Conservation (phyloP, 2,113 vertebrate genomes). For the Carassius auratus region DNA sequence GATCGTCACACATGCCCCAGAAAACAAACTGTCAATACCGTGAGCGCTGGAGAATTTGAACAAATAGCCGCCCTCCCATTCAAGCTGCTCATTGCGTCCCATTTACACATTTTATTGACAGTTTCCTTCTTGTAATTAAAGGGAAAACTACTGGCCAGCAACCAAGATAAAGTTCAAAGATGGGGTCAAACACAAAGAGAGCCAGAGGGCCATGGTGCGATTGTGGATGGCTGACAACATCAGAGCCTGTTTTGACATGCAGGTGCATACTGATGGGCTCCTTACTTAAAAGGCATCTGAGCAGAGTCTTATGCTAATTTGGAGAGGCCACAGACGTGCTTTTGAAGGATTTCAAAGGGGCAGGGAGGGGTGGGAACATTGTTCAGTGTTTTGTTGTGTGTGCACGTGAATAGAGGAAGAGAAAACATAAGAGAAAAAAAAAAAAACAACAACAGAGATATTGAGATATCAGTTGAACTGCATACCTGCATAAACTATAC, state of each 20-base stretch:
- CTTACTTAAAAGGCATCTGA: conserved; percentile 97
- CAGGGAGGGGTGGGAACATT: conserved; percentile 15
- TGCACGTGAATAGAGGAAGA: neutral
- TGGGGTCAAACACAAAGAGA: conserved; percentile 97
- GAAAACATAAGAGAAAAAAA: neutral
- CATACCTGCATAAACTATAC: conserved; percentile 17
- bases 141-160: conserved; percentile 97
- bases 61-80: conserved; percentile 92
- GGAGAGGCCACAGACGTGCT: conserved; percentile 81
- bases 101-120: conserved; percentile 99
- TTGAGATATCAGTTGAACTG: neutral
- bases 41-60: conserved; percentile 93
- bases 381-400: conserved; percentile 5
- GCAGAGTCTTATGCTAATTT: conserved; percentile 95
- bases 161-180: conserved; percentile 99
- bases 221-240: conserved; percentile 91
- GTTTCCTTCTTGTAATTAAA: conserved; percentile 99
- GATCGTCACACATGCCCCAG: conserved; percentile 94
- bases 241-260: conserved; percentile 90
- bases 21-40: conserved; percentile 97
- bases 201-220: conserved; percentile 81
- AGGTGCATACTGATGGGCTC: conserved; percentile 92
- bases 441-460: neutral
- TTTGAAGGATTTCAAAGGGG: conserved; percentile 65
- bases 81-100: conserved; percentile 90